A percentile compares a stretch with the other conserved stretches of the same genome.
These are phyloP conservation scores for Tenthredo amoena DNA, from an alignment of 2,888 invertebrate species.

Conservation along the genomic window DNA sequence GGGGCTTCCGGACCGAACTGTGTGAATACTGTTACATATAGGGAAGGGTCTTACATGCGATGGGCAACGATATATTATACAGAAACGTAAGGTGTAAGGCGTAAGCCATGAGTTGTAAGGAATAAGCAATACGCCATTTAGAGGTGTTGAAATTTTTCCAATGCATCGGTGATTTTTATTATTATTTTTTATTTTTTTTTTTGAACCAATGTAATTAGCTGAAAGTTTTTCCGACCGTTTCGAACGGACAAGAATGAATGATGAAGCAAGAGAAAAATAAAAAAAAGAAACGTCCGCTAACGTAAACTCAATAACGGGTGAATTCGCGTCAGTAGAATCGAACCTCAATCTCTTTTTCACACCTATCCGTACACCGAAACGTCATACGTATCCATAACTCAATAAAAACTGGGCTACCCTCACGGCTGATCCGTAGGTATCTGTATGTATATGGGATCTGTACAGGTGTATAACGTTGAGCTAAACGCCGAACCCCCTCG, in stretches of 20 bases:
- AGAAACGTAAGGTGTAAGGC: conserved; percentile 1
- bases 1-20: conserved; percentile 64
- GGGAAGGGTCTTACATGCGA: conserved; percentile 39
- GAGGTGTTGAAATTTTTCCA: neutral
- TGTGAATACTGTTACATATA: conserved; percentile 44
- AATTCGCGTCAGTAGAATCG: conserved; percentile 19
- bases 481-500: neutral
- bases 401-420: conserved; percentile 29
- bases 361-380: neutral
- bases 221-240: neutral
- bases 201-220: neutral
- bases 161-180: neutral
- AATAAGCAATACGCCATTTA: neutral
- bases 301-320: neutral
- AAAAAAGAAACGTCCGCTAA: neutral
- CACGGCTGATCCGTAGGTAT: neutral
- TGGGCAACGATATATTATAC: conserved; percentile 6
- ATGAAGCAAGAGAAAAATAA: neutral
- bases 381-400: conserved; percentile 10
- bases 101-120: neutral
- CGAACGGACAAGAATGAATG: neutral
- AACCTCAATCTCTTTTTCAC: conserved; percentile 9
- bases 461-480: conserved; percentile 20
- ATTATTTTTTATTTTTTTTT: too few species aligned
- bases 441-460: neutral